phyloP scores from a whole-genome alignment of 2,113 vertebrate genomes.

The Lontra canadensis region DNA sequence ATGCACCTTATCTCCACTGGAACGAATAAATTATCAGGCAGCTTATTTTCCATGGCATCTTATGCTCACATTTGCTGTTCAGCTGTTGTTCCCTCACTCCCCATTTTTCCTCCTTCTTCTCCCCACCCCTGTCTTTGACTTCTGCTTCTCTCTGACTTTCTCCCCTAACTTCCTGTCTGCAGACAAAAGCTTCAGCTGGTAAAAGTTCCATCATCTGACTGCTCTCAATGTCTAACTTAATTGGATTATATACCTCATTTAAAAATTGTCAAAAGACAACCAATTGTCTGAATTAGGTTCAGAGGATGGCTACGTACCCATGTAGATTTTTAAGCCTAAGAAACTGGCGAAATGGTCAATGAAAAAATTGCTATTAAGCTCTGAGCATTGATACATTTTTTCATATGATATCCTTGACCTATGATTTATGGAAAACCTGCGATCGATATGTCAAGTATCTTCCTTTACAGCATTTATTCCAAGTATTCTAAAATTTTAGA shows the following conservation, averaged over 20 bases:
- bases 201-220: neutral
- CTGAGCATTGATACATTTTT: neutral
- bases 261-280: neutral
- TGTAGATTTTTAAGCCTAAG: neutral
- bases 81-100: too few relatives aligned
- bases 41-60: neutral
- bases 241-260: neutral
- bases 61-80: neutral
- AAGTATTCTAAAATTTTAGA: neutral
- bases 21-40: neutral
- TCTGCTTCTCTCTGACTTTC: neutral
- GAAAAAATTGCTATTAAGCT: neutral
- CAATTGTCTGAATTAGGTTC: neutral
- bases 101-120: neutral
- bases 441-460: neutral
- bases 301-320: neutral
- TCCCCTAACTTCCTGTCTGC: neutral
- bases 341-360: neutral
- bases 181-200: neutral
- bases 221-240: neutral
- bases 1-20: neutral
- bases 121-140: neutral
- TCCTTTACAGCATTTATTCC: neutral
- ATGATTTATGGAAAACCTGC: neutral
- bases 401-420: neutral